Evolutionary conservation across 2,888 invertebrate genomes (phyloP), one percentile per base, ranked within the genome.

Genomic region (Tachina lurida): DNA sequence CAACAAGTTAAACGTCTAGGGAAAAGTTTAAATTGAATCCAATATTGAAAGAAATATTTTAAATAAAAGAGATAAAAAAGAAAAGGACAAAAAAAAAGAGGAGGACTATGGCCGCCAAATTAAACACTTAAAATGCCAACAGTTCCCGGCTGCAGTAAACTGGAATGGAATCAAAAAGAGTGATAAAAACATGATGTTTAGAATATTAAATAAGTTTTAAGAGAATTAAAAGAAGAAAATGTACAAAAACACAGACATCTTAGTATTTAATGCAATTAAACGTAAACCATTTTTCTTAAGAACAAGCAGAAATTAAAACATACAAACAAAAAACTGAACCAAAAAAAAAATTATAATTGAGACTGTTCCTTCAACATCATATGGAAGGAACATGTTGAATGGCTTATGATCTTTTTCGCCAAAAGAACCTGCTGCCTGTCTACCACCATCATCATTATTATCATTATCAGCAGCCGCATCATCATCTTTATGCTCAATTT

Each of bases 201-300:
- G 84, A 84, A 80, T 84, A 80, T 68, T 84, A 78, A 84, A 73
- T 77, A 83, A 45, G 15, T 76, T 58, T 22, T 71, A 54, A 45
- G 19, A 22, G 47, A 31, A 31, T 47, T 22, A 78, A 78, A 12
- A 45, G 13, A 58, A 73, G 39, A n/a, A 62, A 52, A 31, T 31
- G 31, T 31, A 31, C 7, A 3, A 22, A 17, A 17, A n/a, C 19
- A 19, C 19, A 19, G 41, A 39, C 17, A 10, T 22, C 43, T 31
- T 31, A 58, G 10, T 63, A 41, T 65, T 58, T 22, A 80, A 17
- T 13, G 49, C 73, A 74, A 73, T 63, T 71, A 76, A 67, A 54
- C 45, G 31, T 19, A 22, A 58, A 68, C 49, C 77, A 39, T 47
- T 77, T 31, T 78, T 67, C 54, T 43, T 54, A 62, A 78, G 68